These are phyloP conservation scores for Neoitamus cyanurus DNA, from an alignment of 2,888 invertebrate genomes.

Conservation along the genomic window DNA sequence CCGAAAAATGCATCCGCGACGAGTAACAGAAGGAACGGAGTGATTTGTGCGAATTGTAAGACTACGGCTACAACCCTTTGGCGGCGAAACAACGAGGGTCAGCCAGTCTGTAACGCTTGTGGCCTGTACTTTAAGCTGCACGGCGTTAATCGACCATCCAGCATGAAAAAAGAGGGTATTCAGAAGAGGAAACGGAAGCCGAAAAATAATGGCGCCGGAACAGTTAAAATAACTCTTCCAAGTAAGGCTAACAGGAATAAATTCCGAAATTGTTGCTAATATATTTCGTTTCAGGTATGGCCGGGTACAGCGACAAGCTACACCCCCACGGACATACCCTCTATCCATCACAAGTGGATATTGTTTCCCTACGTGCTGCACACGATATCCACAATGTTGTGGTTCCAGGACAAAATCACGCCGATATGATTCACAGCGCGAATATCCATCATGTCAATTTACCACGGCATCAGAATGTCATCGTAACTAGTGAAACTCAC, in stretches of 20 bases:
- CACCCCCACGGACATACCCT: conserved; percentile 55
- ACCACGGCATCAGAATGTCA: conserved; percentile 37
- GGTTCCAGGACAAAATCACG: conserved; percentile 53
- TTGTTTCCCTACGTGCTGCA: background rate
- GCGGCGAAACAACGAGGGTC: conserved; percentile 87
- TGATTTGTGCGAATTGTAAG: conserved; percentile 73
- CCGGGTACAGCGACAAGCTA: conserved; percentile 48
- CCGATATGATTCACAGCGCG: conserved; percentile 13
- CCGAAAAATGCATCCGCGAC: conserved; percentile 60
- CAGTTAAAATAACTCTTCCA: conserved; percentile 57
- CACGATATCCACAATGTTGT: conserved; percentile 60
- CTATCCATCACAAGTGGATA: conserved; percentile 61
- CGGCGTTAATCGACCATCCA: conserved; percentile 85
- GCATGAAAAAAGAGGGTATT: conserved; percentile 99
- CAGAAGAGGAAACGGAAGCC: conserved; percentile 96
- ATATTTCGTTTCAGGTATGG: conserved; percentile 10
- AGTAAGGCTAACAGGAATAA: conserved; percentile 38
- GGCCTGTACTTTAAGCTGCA: conserved; percentile 66
- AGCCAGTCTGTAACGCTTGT: conserved; percentile 90
- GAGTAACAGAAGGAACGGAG: conserved; percentile 63
- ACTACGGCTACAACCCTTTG: conserved; percentile 80
- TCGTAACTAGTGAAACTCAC: conserved; percentile 51
- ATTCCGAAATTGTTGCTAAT: background rate
- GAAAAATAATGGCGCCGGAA: conserved; percentile 66
- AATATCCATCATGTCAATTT: conserved; percentile 8